These are phyloP conservation scores for Tethya wilhelma DNA, from an alignment of 37 sponge, comb jelly and placozoan species.

Conservation along the genomic window DNA sequence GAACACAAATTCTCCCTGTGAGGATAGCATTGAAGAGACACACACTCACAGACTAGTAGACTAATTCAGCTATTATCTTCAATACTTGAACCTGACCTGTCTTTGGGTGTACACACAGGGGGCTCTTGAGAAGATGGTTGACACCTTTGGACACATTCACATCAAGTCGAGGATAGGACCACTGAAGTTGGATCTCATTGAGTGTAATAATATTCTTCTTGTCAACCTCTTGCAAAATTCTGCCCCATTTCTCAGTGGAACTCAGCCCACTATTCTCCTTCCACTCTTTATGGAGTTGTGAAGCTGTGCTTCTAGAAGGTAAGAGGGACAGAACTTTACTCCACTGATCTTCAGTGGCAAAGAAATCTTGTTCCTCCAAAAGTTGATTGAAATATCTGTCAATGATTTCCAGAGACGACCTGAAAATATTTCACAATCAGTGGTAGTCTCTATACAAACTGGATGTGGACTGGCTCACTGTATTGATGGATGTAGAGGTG, in stretches of 20 bases:
- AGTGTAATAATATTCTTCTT: background rate
- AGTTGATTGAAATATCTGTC: slow-evolving; percentile 62
- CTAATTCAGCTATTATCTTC: too few species aligned
- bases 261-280: background rate
- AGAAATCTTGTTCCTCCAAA: slow-evolving; percentile 83
- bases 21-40: too few species aligned
- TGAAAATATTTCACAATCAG: too few species aligned
- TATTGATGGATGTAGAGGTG: slow-evolving; percentile 70
- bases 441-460: background rate
- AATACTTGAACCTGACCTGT: too few species aligned
- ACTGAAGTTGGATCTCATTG: slow-evolving; percentile 86
- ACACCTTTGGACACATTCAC: slow-evolving; percentile 97
- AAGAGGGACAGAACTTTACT: slow-evolving; percentile 77
- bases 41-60: too few species aligned
- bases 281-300: slow-evolving; percentile 51
- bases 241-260: slow-evolving; percentile 50
- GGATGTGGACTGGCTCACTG: slow-evolving; percentile 24
- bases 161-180: slow-evolving; percentile 93
- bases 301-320: slow-evolving; percentile 24
- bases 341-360: slow-evolving; percentile 61
- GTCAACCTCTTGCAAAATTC: slow-evolving; percentile 33
- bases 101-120: slow-evolving; percentile 98
- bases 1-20: slow-evolving; percentile 96
- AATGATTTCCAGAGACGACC: slow-evolving; percentile 69
- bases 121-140: slow-evolving; percentile 98